Base-by-base conservation (phyloP, 2,113 vertebrate genomes). In the Trichomycterus rosablanca region DNA sequence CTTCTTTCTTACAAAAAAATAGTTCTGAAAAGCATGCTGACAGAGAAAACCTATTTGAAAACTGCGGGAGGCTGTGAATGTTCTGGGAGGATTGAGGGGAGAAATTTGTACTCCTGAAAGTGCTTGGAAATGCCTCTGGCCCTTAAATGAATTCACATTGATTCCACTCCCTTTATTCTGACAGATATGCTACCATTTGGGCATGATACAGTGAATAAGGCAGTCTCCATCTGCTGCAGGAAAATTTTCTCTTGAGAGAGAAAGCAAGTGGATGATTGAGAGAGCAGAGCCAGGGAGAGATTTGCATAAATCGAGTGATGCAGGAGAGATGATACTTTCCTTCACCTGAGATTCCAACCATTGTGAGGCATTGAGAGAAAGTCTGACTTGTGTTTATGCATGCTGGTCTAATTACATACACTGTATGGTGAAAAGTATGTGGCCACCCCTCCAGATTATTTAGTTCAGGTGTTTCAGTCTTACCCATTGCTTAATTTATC, bases 161-260 rank as follows among this genome's bases (percentile, higher is more conserved):
- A 54, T 60, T 67, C 46, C 65, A 28, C 48, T 53, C 48, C 28
- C 46, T 62, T 62, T n/a, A 45, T 24, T 37, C 37, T 68, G 51
- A 53, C 66, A 68, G 49, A 68, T n/a, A 55, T 68, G 52, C 59
- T 62, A 24, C 56, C 51, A 56, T 68, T 68, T 68, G 42, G 44
- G 54, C 51, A 68, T 56, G 66, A 68, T 68, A 51, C 54, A 62
- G 51, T 54, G 50, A 56, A 51, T 48, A 39, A 56, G 35, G 34
- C 50, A 52, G 58, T 40, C 44, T 45, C 66, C 58, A 68, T 68
- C 66, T 68, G 66, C 40, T 62, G 34, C 59, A 35, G 49, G 66
- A 56, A 68, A 55, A 56, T 24, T 18, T 18, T 68, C 11, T 24
- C 30, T 49, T 51, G 42, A 35, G 26, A 51, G 32, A 37, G 51